Conservation (phyloP, 2,888 invertebrate genomes). For the Agriopis leucophaearia region DNA sequence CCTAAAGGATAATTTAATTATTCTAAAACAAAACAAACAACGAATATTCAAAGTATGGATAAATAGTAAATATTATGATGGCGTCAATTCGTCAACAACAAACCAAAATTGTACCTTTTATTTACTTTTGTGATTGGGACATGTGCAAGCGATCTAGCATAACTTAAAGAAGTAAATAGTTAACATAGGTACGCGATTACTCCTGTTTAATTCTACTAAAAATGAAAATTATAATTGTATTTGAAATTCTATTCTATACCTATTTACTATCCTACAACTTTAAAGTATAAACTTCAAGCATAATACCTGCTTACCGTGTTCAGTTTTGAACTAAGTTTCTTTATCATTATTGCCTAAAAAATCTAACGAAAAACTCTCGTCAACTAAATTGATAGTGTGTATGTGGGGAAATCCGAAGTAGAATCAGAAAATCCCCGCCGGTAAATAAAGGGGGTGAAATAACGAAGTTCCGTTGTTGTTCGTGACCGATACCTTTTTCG, state of each 20-base stretch:
- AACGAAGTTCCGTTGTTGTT: constrained; percentile 59
- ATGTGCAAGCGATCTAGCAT: too few species aligned
- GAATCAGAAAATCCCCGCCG: constrained; percentile 70
- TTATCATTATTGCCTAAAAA: constrained; percentile 12
- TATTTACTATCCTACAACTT: not conserved
- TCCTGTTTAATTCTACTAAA: too few species aligned
- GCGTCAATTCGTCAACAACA: too few species aligned
- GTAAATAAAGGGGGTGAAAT: constrained; percentile 74
- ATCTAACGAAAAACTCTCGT: constrained; percentile 43
- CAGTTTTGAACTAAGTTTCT: not conserved
- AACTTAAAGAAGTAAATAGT: too few species aligned
- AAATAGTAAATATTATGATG: too few species aligned
- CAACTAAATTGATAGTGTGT: constrained; percentile 54
- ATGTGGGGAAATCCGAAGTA: constrained; percentile 66
- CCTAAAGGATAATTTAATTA: too few species aligned
- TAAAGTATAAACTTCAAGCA: not conserved
- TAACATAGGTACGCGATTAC: too few species aligned
- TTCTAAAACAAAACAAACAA: too few species aligned
- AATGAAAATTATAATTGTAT: not conserved
- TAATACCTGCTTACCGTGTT: not conserved
- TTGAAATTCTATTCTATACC: not conserved
- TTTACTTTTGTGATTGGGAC: too few species aligned
- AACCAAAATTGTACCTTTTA: too few species aligned
- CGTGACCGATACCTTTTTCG: constrained; percentile 70
- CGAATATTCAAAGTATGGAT: too few species aligned